These are phyloP conservation scores for Brachypteracias leptosomus DNA, from an alignment of 2,113 vertebrate species.

Conservation along the genomic window DNA sequence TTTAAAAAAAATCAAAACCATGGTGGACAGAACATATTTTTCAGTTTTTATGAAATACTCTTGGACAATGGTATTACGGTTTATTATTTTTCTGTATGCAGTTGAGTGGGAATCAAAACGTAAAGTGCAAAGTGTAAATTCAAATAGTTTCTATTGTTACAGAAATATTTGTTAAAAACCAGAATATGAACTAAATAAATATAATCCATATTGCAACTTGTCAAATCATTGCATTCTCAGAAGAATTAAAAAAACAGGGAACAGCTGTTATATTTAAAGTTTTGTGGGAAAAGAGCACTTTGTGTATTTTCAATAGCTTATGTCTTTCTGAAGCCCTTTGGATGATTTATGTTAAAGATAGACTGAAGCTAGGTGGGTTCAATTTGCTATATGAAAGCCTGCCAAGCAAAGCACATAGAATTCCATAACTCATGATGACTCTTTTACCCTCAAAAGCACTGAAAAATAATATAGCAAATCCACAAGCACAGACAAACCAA, in stretches of 20 bases:
- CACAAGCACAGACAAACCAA: neutral
- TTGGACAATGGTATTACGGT: neutral
- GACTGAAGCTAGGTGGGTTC: conserved; percentile 46
- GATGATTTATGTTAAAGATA: conserved; percentile 59
- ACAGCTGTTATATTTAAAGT: conserved; percentile 10
- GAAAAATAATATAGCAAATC: neutral
- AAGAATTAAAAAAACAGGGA: neutral
- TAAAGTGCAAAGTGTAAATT: neutral
- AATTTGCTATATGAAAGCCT: conserved; percentile 16
- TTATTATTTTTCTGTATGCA: neutral
- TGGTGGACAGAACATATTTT: neutral
- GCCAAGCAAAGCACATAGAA: conserved; percentile 64
- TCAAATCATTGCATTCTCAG: neutral
- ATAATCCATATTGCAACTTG: neutral
- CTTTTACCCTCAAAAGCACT: neutral
- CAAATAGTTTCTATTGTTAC: neutral
- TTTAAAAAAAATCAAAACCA: neutral
- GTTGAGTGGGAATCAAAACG: neutral
- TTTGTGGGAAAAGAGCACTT: conserved; percentile 16
- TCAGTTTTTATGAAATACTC: neutral
- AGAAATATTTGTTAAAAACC: neutral
- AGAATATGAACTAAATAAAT: neutral
- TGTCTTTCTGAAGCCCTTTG: conserved; percentile 11
- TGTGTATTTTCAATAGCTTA: conserved; percentile 34
- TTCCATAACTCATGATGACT: neutral